Conservation (phyloP, 2,113 vertebrate genomes). For the Gymnorhina tibicen region DNA sequence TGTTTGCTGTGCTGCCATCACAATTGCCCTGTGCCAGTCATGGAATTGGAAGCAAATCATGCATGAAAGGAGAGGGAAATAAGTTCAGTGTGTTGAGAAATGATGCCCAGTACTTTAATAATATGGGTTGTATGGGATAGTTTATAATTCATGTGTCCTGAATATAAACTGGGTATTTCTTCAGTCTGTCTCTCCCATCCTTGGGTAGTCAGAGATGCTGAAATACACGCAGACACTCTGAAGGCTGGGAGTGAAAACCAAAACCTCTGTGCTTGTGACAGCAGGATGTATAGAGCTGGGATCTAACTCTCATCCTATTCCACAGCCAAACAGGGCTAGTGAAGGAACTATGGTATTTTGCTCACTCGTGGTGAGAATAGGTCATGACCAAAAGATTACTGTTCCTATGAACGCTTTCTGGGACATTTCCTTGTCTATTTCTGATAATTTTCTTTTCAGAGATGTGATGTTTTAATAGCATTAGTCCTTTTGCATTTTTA, state of each 20-base stretch:
- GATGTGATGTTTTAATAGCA: background rate
- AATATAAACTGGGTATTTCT: background rate
- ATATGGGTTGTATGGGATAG: background rate
- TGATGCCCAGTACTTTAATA: background rate
- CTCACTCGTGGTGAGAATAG: background rate
- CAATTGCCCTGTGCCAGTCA: background rate
- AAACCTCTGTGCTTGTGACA: background rate
- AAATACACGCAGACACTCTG: background rate
- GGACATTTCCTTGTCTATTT: background rate
- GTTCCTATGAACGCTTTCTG: background rate
- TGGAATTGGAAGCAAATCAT: background rate
- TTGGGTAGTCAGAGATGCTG: background rate
- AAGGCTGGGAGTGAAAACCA: background rate
- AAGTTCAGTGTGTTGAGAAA: background rate
- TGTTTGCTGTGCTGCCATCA: background rate
- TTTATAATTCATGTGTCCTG: background rate
- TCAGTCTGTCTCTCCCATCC: background rate
- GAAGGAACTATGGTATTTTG: background rate
- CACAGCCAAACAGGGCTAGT: background rate
- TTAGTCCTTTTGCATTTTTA: background rate
- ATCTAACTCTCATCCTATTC: background rate
- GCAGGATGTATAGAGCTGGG: background rate
- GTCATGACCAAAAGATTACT: background rate
- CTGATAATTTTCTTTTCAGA: background rate
- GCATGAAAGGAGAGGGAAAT: background rate